Percentiles rank a stretch among this genome's conserved stretches.
Evolutionary conservation across 2,888 invertebrate species (phyloP).

Genomic region (Hemicrepidius hirtus): DNA sequence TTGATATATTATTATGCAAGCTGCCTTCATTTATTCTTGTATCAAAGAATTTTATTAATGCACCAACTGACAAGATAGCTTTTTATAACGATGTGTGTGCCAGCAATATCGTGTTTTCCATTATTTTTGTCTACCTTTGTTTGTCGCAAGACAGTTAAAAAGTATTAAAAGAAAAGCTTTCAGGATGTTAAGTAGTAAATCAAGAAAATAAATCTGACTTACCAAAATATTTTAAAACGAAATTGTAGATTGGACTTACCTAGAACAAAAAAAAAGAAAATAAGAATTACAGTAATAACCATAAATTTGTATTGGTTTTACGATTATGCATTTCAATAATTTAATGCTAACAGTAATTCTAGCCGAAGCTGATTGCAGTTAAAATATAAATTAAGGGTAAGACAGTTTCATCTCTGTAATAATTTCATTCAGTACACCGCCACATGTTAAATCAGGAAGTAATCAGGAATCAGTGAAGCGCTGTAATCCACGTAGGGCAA

Average conservation of each 20-base stretch:
- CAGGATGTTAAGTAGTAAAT: background rate
- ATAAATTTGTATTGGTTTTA: too few relatives aligned
- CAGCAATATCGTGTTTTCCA: slow-evolving; percentile 2
- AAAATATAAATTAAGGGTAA: slow-evolving; percentile 10
- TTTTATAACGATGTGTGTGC: background rate
- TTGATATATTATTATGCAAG: slow-evolving; percentile 58
- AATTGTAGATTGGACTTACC: slow-evolving; percentile 13
- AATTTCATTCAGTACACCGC: slow-evolving; percentile 23
- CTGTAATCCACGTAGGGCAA: slow-evolving; percentile 54
- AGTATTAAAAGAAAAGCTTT: background rate
- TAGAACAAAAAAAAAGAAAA: slow-evolving; percentile 26
- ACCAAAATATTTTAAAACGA: background rate
- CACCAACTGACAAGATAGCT: background rate
- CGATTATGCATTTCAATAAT: too few relatives aligned
- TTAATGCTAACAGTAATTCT: too few relatives aligned
- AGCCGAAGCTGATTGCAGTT: too few relatives aligned
- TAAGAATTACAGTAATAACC: too few relatives aligned
- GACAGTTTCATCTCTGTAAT: slow-evolving; percentile 7
- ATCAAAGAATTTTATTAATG: slow-evolving; percentile 4
- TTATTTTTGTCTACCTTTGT: slow-evolving; percentile 1
- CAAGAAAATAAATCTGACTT: background rate
- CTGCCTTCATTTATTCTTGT: slow-evolving; percentile 47
- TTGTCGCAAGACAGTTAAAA: background rate
- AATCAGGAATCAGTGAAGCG: slow-evolving; percentile 57
- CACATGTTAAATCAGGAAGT: slow-evolving; percentile 54